Conservation (phyloP, 2,797 vertebrate species). For the Gallirallus australis region DNA sequence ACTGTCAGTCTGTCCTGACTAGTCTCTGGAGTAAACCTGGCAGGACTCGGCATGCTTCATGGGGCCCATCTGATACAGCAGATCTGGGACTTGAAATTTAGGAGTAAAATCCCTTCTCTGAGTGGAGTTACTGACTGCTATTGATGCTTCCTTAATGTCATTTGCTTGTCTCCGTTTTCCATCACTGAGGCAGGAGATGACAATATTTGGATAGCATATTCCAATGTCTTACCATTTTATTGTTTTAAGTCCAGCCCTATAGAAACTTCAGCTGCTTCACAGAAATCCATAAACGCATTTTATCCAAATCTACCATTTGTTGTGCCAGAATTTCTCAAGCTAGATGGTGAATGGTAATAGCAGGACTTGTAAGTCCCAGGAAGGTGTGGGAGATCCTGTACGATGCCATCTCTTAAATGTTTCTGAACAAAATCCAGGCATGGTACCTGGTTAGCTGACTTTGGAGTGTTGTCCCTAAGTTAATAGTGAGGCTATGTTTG, state of each 20-base stretch:
- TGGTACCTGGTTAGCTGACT: background rate
- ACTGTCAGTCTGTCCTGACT: slow-evolving; percentile 46
- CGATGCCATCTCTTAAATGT: background rate
- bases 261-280: background rate
- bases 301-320: background rate
- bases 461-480: background rate
- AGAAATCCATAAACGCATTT: background rate
- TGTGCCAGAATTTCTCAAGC: background rate
- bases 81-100: background rate
- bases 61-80: background rate
- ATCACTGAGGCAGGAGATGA: background rate
- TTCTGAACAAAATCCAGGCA: background rate
- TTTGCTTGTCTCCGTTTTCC: background rate
- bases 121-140: background rate
- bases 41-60: background rate
- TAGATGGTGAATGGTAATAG: background rate
- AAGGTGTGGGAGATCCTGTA: background rate
- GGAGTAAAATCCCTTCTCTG: background rate
- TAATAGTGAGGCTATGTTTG: background rate
- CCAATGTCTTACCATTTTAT: background rate
- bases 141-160: background rate
- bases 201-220: background rate
- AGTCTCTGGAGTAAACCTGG: background rate
- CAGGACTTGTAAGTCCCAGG: background rate
- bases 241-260: background rate